Percentiles rank a stretch among this genome's conserved stretches.
Conservation (phyloP, 2,113 vertebrate genomes). For the Rhombomys opimus region DNA sequence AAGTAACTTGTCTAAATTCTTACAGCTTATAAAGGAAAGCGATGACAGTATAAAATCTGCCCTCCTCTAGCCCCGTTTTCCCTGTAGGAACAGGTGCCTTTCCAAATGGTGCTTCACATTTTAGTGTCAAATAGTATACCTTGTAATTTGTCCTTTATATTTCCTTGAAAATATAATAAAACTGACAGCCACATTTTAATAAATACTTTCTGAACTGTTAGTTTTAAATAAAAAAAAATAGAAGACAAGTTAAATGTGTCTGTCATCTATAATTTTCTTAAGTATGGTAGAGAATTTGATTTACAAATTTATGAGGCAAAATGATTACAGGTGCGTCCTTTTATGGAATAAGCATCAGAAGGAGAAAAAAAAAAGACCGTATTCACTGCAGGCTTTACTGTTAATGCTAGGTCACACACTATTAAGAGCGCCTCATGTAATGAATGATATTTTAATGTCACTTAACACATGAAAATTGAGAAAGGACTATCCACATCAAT, state of each 20-base stretch:
- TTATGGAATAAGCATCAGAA: background rate
- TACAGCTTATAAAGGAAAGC: background rate
- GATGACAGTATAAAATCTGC: background rate
- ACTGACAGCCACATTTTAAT: background rate
- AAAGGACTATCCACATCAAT: background rate
- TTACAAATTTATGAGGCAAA: conserved; percentile 40
- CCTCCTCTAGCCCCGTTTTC: background rate
- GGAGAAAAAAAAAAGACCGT: background rate
- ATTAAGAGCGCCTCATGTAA: background rate
- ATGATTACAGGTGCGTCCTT: background rate
- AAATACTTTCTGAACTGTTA: background rate
- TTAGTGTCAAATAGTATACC: background rate
- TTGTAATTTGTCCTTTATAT: background rate
- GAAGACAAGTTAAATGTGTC: background rate
- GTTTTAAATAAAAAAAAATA: background rate
- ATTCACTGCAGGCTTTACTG: background rate
- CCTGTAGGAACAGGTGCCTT: background rate
- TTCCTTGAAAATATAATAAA: background rate
- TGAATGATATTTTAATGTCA: background rate
- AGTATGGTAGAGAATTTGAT: background rate
- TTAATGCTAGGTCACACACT: background rate
- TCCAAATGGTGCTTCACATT: background rate
- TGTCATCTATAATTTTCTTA: conserved; percentile 28
- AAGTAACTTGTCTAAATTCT: conserved; percentile 26
- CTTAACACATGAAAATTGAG: background rate